Percentiles rank a stretch among this genome's conserved stretches.
Evolutionary conservation across 2,888 invertebrate species (phyloP).

Genomic region (Trichogramma evanescens): DNA sequence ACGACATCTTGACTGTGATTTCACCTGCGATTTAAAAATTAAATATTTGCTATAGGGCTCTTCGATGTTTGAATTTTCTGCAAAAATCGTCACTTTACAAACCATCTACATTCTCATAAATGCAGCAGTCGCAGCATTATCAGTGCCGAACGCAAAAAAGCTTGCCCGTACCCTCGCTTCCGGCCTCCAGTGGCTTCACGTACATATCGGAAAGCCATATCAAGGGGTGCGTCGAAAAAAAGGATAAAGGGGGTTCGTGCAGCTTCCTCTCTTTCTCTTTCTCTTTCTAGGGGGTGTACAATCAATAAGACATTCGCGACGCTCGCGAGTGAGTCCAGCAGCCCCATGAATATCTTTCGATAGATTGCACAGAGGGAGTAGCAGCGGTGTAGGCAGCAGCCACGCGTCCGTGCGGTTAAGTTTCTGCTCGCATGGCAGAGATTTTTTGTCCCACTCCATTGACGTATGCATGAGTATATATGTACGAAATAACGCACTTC

Average conservation of each 20-base stretch:
- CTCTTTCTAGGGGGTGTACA: constrained; percentile 27
- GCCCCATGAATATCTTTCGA: constrained; percentile 49
- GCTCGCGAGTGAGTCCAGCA: constrained; percentile 27
- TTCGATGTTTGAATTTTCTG: too few species aligned
- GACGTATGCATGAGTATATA: too few species aligned
- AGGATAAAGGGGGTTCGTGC: neutral
- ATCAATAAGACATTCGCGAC: constrained; percentile 49
- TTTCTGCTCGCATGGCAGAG: constrained; percentile 23
- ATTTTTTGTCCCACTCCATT: neutral
- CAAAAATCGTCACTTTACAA: too few species aligned
- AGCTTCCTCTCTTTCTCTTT: neutral
- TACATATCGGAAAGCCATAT: constrained; percentile 15
- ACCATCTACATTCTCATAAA: too few species aligned
- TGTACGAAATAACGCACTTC: neutral
- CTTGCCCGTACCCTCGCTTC: constrained; percentile 13
- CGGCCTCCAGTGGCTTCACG: constrained; percentile 1
- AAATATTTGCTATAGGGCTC: too few species aligned
- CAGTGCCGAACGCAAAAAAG: neutral
- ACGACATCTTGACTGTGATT: too few species aligned
- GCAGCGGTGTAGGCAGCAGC: constrained; percentile 34
- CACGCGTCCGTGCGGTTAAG: constrained; percentile 44
- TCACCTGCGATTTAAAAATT: too few species aligned
- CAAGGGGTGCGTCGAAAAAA: constrained; percentile 7
- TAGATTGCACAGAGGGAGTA: constrained; percentile 44
- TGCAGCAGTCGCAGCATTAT: too few species aligned